phyloP scores from a whole-genome alignment of 2,113 vertebrate genomes.

The Fregetta grallaria region DNA sequence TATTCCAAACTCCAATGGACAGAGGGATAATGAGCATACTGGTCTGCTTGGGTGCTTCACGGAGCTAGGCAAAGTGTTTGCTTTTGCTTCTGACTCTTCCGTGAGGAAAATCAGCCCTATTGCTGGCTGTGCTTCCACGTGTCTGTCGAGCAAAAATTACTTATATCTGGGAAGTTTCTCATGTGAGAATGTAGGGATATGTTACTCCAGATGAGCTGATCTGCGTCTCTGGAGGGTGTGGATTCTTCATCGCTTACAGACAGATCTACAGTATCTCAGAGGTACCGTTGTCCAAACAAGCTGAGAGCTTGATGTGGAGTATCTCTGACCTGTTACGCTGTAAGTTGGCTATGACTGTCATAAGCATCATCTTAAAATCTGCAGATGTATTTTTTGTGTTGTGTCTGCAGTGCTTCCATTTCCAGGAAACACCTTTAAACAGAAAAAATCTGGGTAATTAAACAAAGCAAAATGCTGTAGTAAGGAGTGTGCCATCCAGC shows the following conservation, averaged over 20 bases:
- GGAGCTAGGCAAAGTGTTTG: not conserved
- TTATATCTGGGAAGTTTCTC: not conserved
- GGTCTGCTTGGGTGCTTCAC: not conserved
- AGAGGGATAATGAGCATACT: not conserved
- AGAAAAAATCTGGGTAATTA: not conserved
- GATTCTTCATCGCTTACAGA: not conserved
- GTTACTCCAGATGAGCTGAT: not conserved
- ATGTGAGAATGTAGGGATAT: not conserved
- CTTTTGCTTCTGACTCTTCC: not conserved
- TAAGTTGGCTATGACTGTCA: not conserved
- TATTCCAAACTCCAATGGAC: not conserved
- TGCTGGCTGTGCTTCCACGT: not conserved
- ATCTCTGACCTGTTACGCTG: not conserved
- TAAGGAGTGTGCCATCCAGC: not conserved
- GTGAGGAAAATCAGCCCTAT: not conserved
- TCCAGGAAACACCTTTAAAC: not conserved
- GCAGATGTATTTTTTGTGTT: not conserved
- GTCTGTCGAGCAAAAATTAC: not conserved
- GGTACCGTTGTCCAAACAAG: not conserved
- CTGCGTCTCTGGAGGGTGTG: not conserved
- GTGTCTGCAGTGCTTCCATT: not conserved
- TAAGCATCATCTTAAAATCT: not conserved
- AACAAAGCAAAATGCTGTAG: not conserved
- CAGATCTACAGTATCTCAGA: not conserved
- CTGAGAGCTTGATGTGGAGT: not conserved